A percentile compares a stretch with the other conserved stretches of the same genome.
Conservation (phyloP, 2,797 vertebrate genomes). For the Menidia menidia region DNA sequence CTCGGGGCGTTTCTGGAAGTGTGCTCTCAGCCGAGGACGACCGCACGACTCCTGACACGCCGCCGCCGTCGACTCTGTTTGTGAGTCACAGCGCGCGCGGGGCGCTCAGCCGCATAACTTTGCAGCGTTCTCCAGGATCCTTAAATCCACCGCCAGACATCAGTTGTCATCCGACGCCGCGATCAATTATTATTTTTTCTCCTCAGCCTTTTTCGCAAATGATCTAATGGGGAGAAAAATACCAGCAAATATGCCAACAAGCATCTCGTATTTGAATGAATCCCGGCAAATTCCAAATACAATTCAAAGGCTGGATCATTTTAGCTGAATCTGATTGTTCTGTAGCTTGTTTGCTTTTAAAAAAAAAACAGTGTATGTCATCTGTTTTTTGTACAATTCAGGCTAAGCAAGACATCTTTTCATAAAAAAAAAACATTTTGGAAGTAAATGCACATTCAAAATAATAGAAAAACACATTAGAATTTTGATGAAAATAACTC, state of each 20-base stretch:
- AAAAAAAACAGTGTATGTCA: background rate
- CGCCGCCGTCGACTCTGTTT: slow-evolving; percentile 14
- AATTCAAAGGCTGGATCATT: slow-evolving; percentile 3
- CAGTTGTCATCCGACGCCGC: background rate
- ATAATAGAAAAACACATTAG: too few relatives aligned
- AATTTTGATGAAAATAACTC: background rate
- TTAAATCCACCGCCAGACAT: background rate
- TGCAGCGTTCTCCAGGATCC: slow-evolving; percentile 22
- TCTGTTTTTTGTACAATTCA: background rate
- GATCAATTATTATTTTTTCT: background rate
- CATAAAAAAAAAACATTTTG: background rate
- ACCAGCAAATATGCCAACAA: background rate
- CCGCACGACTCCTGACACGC: slow-evolving; percentile 24
- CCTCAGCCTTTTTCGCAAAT: background rate
- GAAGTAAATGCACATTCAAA: too few relatives aligned
- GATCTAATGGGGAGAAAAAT: slow-evolving; percentile 1
- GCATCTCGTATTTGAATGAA: slow-evolving; percentile 15
- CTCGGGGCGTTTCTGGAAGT: slow-evolving; percentile 18
- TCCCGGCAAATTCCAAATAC: background rate
- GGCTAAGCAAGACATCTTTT: background rate
- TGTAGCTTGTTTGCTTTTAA: background rate
- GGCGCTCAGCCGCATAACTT: slow-evolving; percentile 11
- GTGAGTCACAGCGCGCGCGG: slow-evolving; percentile 27
- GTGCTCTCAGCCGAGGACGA: slow-evolving; percentile 9
- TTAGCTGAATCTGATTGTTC: slow-evolving; percentile 11